These are phyloP conservation scores for Bombus superbus DNA, from an alignment of 1,140 invertebrate species.

Conservation along the genomic window DNA sequence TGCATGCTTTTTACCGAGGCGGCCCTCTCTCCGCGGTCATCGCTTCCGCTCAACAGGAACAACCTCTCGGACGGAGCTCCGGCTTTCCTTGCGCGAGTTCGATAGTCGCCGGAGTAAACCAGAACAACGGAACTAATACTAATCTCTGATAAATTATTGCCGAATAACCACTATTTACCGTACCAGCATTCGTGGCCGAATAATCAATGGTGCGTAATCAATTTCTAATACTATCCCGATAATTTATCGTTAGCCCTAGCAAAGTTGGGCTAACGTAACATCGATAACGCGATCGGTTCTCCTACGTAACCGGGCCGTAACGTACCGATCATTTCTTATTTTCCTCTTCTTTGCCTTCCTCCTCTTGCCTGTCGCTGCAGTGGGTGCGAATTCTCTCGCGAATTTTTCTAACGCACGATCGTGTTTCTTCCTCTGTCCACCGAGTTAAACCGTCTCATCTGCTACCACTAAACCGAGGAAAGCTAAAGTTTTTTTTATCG, in stretches of 20 bases:
- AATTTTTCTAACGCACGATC: background rate
- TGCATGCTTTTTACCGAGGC: constrained; percentile 8
- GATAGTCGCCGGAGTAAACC: constrained; percentile 13
- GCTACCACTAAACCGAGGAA: background rate
- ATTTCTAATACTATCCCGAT: constrained; percentile 58
- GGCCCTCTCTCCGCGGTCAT: background rate
- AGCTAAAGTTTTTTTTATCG: too few species aligned
- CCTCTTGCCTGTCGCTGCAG: too few species aligned
- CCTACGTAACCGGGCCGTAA: constrained; percentile 25
- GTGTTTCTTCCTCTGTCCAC: background rate
- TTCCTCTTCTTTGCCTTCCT: background rate
- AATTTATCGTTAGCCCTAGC: constrained; percentile 57
- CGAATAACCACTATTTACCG: constrained; percentile 54
- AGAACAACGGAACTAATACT: constrained; percentile 49
- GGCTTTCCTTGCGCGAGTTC: background rate
- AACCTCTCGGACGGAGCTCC: background rate
- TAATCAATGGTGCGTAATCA: constrained; percentile 64
- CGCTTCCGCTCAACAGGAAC: constrained; percentile 13
- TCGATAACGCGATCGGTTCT: constrained; percentile 19
- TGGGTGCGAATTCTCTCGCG: background rate
- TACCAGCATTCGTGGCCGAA: constrained; percentile 25
- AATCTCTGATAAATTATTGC: constrained; percentile 65
- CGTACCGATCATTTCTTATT: constrained; percentile 1
- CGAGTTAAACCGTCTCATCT: background rate
- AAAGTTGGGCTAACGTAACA: constrained; percentile 42